Base-by-base conservation (phyloP, 2,797 vertebrate genomes). In the Vultur gryphus region DNA sequence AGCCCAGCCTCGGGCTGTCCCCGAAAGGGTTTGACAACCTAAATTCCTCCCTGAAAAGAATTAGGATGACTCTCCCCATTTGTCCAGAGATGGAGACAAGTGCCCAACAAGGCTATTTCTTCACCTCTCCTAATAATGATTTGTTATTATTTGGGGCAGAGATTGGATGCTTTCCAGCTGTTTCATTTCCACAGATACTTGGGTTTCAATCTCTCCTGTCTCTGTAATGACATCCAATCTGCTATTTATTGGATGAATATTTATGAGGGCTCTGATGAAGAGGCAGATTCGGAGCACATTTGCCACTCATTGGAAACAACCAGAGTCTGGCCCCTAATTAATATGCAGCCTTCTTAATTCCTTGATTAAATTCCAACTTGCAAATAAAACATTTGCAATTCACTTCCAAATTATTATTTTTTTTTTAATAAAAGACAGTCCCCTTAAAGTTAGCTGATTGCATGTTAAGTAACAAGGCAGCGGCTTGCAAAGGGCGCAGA, bases 231-330 rank as follows among this genome's bases (percentile, higher is more conserved):
- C 82, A 86, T 49, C 79, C 84, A 65, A 57, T 59, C 66, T 64
- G 35, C 35, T 91, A 4, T 61, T 88, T 21, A 29, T 33, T 20
- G 85, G 86, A 73, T 92, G 92, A 87, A 78, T 61, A 94, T 92
- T 95, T 73, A 90, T 92, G 81, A 93, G 89, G 91, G 62, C 62
- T 46, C 69, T 84, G 90, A 94, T 75, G 95, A 95, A 93, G 69
- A 89, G 80, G 73, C 28, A 18, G 58, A 73, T 76, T 59, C 6
- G 2, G 61, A 75, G 52, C 1, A 0, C 4, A 6, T 72, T 93
- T 92, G 71, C 64, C 26, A 5, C 73, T 92, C 54, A 2, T 21
- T 39, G 89, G 89, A 58, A 54, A 37, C 65, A 78, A 21, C 59
- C 37, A 2, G 35, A n/a, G n/a, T 24, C 82, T 73, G 59, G 23